phyloP scores from a whole-genome alignment of 2,797 vertebrate species.

The Gorsachius magnificus region DNA sequence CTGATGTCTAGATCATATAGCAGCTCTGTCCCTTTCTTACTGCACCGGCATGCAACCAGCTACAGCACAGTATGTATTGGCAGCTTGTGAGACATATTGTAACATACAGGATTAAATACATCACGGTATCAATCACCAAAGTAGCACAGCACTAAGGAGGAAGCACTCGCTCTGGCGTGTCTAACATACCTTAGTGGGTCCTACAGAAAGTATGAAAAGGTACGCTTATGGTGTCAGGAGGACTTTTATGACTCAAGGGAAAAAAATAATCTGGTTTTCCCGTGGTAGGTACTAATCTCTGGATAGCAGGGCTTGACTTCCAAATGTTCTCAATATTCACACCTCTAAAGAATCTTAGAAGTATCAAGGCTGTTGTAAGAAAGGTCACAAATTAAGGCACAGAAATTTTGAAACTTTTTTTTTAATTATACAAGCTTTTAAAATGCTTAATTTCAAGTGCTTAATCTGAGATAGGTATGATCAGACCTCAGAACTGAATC shows the following conservation, averaged over 20 bases:
- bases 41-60: background rate
- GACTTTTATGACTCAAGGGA: background rate
- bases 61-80: rapidly evolving
- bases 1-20: background rate
- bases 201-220: background rate
- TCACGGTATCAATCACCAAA: background rate
- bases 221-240: background rate
- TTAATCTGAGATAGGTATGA: background rate
- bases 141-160: background rate
- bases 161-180: background rate
- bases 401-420: background rate
- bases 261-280: background rate
- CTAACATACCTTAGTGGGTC: too few relatives aligned
- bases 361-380: background rate
- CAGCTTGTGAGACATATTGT: background rate
- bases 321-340: background rate
- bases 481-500: background rate
- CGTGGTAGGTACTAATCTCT: background rate
- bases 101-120: background rate
- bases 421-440: background rate
- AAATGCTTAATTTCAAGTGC: background rate
- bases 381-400: background rate
- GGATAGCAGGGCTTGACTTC: background rate
- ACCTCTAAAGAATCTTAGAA: background rate
- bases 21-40: background rate